Evolutionary conservation across 2,888 invertebrate genomes (phyloP).

Genomic region (Perithous albicinctus): DNA sequence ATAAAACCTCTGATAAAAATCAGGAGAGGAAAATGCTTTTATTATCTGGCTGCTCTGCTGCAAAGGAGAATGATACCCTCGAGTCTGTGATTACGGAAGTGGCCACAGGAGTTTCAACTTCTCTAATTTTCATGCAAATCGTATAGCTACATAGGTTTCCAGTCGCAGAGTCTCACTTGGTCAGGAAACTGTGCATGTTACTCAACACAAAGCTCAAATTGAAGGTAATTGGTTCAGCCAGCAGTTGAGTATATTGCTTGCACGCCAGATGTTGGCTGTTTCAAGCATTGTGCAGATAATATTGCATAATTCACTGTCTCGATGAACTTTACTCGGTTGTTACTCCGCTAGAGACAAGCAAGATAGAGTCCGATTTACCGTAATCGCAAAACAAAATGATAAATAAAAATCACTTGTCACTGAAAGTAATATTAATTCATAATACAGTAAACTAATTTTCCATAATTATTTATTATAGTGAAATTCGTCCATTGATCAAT

Average conservation of each 20-base stretch:
- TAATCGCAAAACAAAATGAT: background rate
- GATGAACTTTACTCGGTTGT: slow-evolving; percentile 9
- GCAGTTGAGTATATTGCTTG: slow-evolving; percentile 42
- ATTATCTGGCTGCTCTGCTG: background rate
- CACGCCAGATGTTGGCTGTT: slow-evolving; percentile 11
- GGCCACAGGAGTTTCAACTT: slow-evolving; percentile 28
- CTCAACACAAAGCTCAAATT: slow-evolving; percentile 64
- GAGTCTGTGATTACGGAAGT: slow-evolving; percentile 39
- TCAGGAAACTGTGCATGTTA: slow-evolving; percentile 28
- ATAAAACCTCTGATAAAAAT: too few relatives aligned
- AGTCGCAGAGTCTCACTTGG: background rate
- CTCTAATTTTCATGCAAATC: slow-evolving; percentile 59
- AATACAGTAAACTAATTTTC: background rate
- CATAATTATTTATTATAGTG: background rate
- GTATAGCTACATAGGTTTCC: slow-evolving; percentile 3
- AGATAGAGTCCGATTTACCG: background rate
- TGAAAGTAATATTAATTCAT: too few relatives aligned
- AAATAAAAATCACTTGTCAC: too few relatives aligned
- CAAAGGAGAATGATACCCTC: background rate
- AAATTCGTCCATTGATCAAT: background rate
- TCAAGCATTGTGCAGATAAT: slow-evolving; percentile 60
- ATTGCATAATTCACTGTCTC: slow-evolving; percentile 43
- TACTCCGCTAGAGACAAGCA: background rate
- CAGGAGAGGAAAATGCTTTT: background rate
- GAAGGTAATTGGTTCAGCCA: slow-evolving; percentile 61